A percentile compares a stretch with the other conserved stretches of the same genome.
Conservation (phyloP, 2,113 vertebrate genomes). For the Centropus unirufus region DNA sequence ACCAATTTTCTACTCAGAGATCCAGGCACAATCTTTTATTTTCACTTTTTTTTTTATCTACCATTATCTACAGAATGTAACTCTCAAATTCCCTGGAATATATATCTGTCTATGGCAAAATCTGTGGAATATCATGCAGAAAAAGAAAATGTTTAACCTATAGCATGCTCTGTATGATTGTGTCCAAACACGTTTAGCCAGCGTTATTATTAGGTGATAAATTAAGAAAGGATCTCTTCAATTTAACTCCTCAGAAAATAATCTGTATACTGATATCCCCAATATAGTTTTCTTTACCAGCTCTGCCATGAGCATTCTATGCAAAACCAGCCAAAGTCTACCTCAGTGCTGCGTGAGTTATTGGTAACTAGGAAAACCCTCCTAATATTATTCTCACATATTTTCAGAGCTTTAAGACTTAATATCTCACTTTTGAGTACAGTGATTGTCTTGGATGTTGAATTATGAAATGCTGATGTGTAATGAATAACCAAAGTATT, state of each 20-base stretch:
- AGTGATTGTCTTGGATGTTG: not conserved
- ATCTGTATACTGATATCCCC: not conserved
- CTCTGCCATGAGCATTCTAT: not conserved
- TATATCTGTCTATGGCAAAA: not conserved
- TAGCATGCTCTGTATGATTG: not conserved
- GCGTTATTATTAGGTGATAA: not conserved
- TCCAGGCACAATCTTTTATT: not conserved
- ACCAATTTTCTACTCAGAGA: not conserved
- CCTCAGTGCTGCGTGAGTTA: not conserved
- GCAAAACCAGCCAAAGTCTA: not conserved
- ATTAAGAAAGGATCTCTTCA: not conserved
- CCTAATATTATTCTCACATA: not conserved
- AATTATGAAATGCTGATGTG: constrained; percentile 19
- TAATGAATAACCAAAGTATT: constrained; percentile 16
- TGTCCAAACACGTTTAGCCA: not conserved
- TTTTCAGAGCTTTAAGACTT: constrained; percentile 11
- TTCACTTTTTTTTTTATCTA: not conserved
- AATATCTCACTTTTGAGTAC: not conserved
- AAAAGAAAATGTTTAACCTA: not conserved
- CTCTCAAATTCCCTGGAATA: not conserved
- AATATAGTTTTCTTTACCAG: not conserved
- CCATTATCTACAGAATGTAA: not conserved
- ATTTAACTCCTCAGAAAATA: not conserved
- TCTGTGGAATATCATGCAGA: not conserved
- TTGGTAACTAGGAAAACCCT: not conserved